Evolutionary conservation across 2,888 invertebrate species (phyloP), one percentile per base, ranked within the genome.

Genomic region (Ceraclea dissimilis): DNA sequence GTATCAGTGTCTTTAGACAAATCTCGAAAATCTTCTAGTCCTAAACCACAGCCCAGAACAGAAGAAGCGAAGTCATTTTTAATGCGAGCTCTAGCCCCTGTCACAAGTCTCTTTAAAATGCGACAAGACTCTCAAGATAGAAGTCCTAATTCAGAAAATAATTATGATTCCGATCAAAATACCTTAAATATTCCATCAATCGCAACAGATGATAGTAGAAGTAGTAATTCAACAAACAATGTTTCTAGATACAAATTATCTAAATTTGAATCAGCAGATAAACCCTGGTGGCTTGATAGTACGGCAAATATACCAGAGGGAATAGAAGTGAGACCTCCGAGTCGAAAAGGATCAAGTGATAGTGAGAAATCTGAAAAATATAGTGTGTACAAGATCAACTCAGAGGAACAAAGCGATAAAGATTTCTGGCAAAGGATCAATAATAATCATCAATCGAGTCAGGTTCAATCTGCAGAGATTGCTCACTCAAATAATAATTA

Each of bases 41-140:
- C 76, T 13, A 74, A 77, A 52, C 72, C 71, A 62, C 67, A 67
- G 16, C 67, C 70, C 5, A 81, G 81, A 65, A 70, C 70, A 1
- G 84, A 84, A 67, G 84, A 85, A 64, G 84, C 85, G 0, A 86
- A 86, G 69, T 84, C 85, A 21, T 85, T 86, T 67, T 73, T 88
- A 51, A 83, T 86, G 72, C 72, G 87, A 66, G 86, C 87, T 47
- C 70, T 90, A 64, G 87, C 86, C 49, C 87, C 87, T 1, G 86
- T 88, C 5, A 86, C 88, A 18, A 86, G 83, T 72, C 77, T 88
- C 61, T 88, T 88, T 66, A 86, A 83, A 69, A 73, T 74, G 58
- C 79, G 81, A 58, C 80, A 80, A 64, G 80, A 80, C 48, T 72
- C 72, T 21, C 72, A 67, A 53, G 82, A 82, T n/a, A 79, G 72